A percentile compares a stretch with the other conserved stretches of the same genome.
These are phyloP conservation scores for Drosophila azteca DNA, from an alignment of 1,140 invertebrate species.

Conservation along the genomic window DNA sequence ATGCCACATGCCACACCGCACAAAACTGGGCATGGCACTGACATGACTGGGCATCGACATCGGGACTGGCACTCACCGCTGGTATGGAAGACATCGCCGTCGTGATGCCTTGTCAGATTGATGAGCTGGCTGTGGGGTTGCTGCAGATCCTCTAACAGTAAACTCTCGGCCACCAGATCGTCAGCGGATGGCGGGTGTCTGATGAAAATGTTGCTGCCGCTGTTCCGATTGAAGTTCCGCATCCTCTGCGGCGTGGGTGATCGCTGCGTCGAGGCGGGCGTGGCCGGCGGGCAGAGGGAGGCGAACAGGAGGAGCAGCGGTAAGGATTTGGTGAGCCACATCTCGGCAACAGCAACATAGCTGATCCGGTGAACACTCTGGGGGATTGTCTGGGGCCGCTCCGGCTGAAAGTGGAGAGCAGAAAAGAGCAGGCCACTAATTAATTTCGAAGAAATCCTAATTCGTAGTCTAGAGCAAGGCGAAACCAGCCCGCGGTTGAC, in stretches of 20 bases:
- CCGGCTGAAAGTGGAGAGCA: slow-evolving; percentile 17
- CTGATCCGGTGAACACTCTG: slow-evolving; percentile 39
- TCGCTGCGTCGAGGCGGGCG: slow-evolving; percentile 26
- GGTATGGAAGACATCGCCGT: slow-evolving; percentile 86
- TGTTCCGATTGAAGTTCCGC: slow-evolving; percentile 21
- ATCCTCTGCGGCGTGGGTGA: slow-evolving; percentile 21
- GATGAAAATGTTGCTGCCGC: slow-evolving; percentile 20
- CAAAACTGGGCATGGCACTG: slow-evolving; percentile 1
- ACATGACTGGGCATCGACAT: slow-evolving; percentile 9
- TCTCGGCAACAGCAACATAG: slow-evolving; percentile 66
- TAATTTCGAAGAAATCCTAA: slow-evolving; percentile 68
- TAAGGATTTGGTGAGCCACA: slow-evolving; percentile 60
- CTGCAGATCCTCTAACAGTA: slow-evolving; percentile 77
- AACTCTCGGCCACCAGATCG: slow-evolving; percentile 69
- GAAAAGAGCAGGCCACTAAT: slow-evolving; percentile 26
- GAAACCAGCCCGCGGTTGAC: slow-evolving; percentile 47
- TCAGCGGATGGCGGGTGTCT: slow-evolving; percentile 23
- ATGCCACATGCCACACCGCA: slow-evolving; percentile 36
- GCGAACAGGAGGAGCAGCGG: slow-evolving; percentile 33
- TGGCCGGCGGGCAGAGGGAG: slow-evolving; percentile 18
- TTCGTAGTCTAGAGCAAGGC: slow-evolving; percentile 26
- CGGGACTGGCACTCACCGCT: slow-evolving; percentile 83
- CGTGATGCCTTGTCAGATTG: slow-evolving; percentile 85
- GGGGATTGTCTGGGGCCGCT: slow-evolving; percentile 31
- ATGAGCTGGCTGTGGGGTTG: slow-evolving; percentile 68